Evolutionary conservation across 2,888 invertebrate species (phyloP).

Genomic region (Scrobipalpa atriplicella): DNA sequence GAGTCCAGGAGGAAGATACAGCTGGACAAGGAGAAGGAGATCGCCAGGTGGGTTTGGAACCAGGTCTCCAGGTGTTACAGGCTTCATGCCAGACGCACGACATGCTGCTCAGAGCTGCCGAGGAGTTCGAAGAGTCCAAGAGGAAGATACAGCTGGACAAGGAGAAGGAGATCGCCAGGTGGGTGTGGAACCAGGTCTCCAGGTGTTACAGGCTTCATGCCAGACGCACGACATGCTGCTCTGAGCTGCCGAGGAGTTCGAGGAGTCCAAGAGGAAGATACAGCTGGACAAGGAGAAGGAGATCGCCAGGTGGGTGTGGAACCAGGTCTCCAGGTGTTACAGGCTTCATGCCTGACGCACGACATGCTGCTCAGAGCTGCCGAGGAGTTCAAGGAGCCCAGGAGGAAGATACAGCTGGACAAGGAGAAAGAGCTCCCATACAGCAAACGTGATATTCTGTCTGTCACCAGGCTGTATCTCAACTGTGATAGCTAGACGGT

Average conservation of each 20-base stretch:
- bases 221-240: conserved; percentile 87
- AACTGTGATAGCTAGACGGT: no score
- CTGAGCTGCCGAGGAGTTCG: conserved; percentile 89
- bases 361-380: no score
- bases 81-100: conserved; percentile 87
- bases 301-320: conserved; percentile 64
- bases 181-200: conserved; percentile 24
- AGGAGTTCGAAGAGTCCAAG: conserved; percentile 87
- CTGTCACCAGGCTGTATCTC: no score
- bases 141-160: conserved; percentile 81
- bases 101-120: conserved; percentile 87
- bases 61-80: conserved; percentile 62
- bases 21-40: conserved; percentile 81
- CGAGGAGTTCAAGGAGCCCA: no score
- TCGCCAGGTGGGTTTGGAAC: conserved; percentile 61
- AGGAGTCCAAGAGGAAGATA: conserved; percentile 79
- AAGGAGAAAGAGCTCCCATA: no score
- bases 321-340: background rate
- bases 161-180: conserved; percentile 77
- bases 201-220: conserved; percentile 87
- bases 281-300: conserved; percentile 82
- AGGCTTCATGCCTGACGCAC: no score
- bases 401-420: no score
- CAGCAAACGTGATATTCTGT: no score
- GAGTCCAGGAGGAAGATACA: conserved; percentile 78